Conservation (phyloP, 2,797 vertebrate genomes). For the Sebastes paucispinis region DNA sequence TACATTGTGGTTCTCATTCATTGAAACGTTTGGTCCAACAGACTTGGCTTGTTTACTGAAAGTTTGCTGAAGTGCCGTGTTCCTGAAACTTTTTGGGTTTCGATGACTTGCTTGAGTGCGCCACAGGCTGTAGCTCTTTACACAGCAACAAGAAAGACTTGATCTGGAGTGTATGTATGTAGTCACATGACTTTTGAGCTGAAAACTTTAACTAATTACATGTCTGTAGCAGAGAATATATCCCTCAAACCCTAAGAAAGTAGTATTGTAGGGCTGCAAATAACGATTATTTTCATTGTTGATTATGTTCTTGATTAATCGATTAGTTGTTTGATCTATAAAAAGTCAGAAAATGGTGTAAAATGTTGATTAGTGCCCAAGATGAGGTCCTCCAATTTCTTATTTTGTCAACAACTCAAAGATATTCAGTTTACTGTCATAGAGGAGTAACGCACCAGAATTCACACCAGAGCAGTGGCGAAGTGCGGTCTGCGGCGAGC, state of each 20-base stretch:
- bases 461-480: too few relatives aligned
- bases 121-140: background rate
- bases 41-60: background rate
- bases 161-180: background rate
- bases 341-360: too few relatives aligned
- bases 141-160: background rate
- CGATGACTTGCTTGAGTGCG: background rate
- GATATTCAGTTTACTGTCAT: too few relatives aligned
- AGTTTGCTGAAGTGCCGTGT: slow-evolving; percentile 7
- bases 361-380: too few relatives aligned
- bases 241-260: background rate
- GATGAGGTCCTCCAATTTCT: too few relatives aligned
- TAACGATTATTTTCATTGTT: too few relatives aligned
- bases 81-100: background rate
- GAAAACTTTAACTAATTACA: background rate
- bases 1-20: background rate
- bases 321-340: too few relatives aligned
- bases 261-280: too few relatives aligned
- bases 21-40: background rate
- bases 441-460: too few relatives aligned
- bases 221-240: background rate
- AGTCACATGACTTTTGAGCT: background rate
- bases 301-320: too few relatives aligned
- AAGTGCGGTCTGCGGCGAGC: too few relatives aligned
- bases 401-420: too few relatives aligned